Evolutionary conservation across 2,113 vertebrate species (phyloP), one percentile per base, ranked within the genome.

Genomic region (Chrysochloris asiatica): DNA sequence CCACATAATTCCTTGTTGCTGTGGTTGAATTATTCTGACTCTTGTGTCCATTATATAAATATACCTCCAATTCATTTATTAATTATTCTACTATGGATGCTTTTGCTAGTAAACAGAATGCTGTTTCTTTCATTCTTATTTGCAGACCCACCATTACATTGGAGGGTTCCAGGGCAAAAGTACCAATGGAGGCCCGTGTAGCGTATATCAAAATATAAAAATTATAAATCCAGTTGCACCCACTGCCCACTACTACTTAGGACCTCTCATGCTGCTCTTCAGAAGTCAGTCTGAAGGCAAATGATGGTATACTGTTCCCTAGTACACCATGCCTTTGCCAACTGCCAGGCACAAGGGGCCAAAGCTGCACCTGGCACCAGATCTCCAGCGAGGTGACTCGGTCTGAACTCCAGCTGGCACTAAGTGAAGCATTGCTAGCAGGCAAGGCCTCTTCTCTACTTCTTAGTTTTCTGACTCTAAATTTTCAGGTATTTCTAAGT

Each of bases 261-360:
- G 36, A 16, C 67, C 21, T 14, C 19, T 3, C 0, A 38, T 2
- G 4, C 13, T 36, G 4, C 50, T 22, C 52, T 47, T 43, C 13
- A 45, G 9, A 1, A 93, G 38, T 43, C 7, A 9, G 41, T 6
- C 24, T 28, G 28, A 3, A 79, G 9, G 77, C 10, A 65, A 56
- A 45, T 38, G 28, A 5, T 59, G 12, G 1, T 22, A 9, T 2
- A 19, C 26, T 11, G 0, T 38, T 3, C 5, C 41, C 4, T 10
- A 38, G 56, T 17, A 10, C 19, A 75, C 41, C 21, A 24, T 17
- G 48, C 4, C 13, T 83, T 28, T 9, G 38, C 69, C 54, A 45
- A 6, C 14, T 67, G 4, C 47, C 28, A 1, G 11, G 2, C 0
- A 11, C 24, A 38, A 82, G 11, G 38, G 24, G 65, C 3, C 2